Base-by-base conservation (phyloP, 37 sponge, comb jelly and placozoan species). In the Cladorhizidae sp. region DNA sequence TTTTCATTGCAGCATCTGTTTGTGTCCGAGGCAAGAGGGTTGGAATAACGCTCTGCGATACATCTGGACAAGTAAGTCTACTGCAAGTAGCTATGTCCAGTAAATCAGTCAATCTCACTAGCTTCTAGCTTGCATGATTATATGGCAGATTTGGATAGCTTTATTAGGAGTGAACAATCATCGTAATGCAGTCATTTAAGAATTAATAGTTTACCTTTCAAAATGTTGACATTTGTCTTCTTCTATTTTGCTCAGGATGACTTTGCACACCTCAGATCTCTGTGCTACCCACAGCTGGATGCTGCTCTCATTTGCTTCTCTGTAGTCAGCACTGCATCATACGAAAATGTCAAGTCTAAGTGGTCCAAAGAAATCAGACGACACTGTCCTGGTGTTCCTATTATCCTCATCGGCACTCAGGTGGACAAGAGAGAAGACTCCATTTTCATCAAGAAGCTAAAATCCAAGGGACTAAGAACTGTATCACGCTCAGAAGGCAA, bases 291-390 rank as follows among this genome's bases (percentile, higher is more conserved):
- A 41, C 80, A 92, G 57, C 67, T 87, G 37, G 88, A 92, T 61
- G 88, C 80, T 20, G 88, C 80, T n/a, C 59, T 93, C 15, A 62
- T 90, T 26, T 90, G 91, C 68, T 93, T 83, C 78, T 93, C 94
- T 2, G 80, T 86, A 15, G 80, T 83, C 6, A 73, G 86, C 63
- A 36, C 74, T 3, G 31, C 68, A 31, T 87, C 94, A 1, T 83
- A 91, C 52, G 88, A 89, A 20, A 89, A 86, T 32, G 87, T 86
- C 62, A 85, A 82, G 67, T 40, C 71, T 29, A 89, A 90, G 57
- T 93, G 94, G 94, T 25, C 83, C 31, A 71, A 85, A 40, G 94
- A 93, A 40, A 49, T 93, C 31, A 64, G 59, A 36, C 61, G 77
- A 63, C 84, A 93, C 71, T 88, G 87, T 63, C 90, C 90, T 1